These are phyloP conservation scores for Lamprotornis superbus DNA, from an alignment of 2,113 vertebrate species.

Conservation along the genomic window DNA sequence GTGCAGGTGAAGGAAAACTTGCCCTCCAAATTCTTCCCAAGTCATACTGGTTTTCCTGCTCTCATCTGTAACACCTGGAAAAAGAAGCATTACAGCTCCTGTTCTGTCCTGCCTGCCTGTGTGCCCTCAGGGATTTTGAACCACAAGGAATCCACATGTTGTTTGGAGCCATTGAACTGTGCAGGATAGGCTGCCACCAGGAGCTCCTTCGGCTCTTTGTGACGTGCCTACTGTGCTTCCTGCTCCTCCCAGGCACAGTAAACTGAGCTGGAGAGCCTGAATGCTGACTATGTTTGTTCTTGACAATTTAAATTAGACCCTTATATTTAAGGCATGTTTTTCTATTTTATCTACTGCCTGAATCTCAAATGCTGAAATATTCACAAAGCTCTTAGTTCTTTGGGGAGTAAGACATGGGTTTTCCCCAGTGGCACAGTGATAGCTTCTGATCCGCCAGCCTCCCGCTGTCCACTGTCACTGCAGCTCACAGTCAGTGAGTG, in stretches of 20 bases:
- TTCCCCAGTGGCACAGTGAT: conserved; percentile 72
- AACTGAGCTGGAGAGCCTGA: background rate
- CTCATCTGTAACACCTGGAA: background rate
- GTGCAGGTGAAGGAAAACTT: background rate
- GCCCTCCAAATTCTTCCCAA: background rate
- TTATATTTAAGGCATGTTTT: conserved; percentile 29
- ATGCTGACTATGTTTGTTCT: background rate
- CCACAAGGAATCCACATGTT: background rate
- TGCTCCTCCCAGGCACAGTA: background rate
- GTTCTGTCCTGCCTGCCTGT: background rate
- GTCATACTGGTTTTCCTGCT: background rate
- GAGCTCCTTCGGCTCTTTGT: background rate
- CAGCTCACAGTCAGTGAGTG: conserved; percentile 79
- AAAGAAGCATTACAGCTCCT: background rate
- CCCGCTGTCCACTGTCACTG: conserved; percentile 81
- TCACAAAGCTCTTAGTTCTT: conserved; percentile 7
- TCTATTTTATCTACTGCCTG: background rate
- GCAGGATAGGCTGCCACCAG: background rate
- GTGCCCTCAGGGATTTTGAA: background rate
- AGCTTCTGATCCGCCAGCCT: conserved; percentile 69
- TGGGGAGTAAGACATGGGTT: conserved; percentile 24
- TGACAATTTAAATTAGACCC: conserved; percentile 14
- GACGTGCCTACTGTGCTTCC: background rate
- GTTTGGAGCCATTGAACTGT: background rate
- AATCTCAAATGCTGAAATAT: conserved; percentile 36